phyloP scores from a whole-genome alignment of 2,113 vertebrate genomes.

The Danionella cerebrum region DNA sequence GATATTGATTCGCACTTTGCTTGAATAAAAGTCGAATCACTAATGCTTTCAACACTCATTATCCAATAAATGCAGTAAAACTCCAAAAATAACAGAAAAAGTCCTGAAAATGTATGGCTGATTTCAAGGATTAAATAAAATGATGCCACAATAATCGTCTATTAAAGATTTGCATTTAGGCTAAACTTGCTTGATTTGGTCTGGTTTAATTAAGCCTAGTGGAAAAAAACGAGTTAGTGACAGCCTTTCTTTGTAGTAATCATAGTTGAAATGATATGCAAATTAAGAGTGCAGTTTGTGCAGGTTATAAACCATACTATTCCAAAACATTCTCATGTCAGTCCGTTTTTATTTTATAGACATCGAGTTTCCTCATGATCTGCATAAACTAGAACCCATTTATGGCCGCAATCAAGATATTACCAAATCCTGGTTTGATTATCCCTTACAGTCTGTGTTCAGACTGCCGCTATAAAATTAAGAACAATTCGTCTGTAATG shows the following conservation, averaged over 20 bases:
- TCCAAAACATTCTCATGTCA: conserved; percentile 79
- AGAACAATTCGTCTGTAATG: conserved; percentile 99
- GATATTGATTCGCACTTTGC: too few species aligned
- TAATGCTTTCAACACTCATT: too few species aligned
- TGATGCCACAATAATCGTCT: too few species aligned
- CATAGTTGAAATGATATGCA: conserved; percentile 90
- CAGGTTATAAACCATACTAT: conserved; percentile 80
- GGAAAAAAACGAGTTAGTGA: conserved; percentile 67
- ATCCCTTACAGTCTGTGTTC: conserved; percentile 96
- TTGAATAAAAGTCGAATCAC: too few species aligned
- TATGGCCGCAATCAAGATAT: conserved; percentile 95
- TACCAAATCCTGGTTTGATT: conserved; percentile 94
- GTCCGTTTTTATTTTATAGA: conserved; percentile 82
- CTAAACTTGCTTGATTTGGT: conserved; percentile 12
- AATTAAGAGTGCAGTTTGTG: conserved; percentile 88
- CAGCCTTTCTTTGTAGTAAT: conserved; percentile 72
- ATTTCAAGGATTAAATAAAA: too few species aligned
- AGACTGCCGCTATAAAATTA: conserved; percentile 98
- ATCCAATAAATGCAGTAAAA: too few species aligned
- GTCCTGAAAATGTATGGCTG: too few species aligned
- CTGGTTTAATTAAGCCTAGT: conserved; percentile 42
- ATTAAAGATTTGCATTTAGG: too few species aligned
- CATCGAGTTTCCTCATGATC: conserved; percentile 76
- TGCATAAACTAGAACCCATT: conserved; percentile 89
- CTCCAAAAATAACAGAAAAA: too few species aligned